Evolutionary conservation across 2,797 vertebrate genomes (phyloP).

Genomic region (Pelobates cultripes): DNA sequence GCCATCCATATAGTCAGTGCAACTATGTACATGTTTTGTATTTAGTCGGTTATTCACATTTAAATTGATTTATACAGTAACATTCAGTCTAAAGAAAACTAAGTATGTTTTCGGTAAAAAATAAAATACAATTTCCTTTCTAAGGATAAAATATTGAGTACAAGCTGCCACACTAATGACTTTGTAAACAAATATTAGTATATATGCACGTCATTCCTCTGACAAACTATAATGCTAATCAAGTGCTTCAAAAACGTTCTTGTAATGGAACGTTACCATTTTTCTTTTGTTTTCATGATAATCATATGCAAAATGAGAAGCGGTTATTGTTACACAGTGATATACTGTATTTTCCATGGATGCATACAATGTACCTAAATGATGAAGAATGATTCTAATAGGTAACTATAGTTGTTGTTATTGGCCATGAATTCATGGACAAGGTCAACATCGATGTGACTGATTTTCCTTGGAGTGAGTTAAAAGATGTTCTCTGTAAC

Average conservation of each 20-base stretch:
- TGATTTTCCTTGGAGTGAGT: neutral
- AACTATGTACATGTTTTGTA: slow-evolving; percentile 38
- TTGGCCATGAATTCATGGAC: slow-evolving; percentile 56
- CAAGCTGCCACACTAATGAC: slow-evolving; percentile 35
- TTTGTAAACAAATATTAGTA: slow-evolving; percentile 14
- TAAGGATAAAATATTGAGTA: slow-evolving; percentile 15
- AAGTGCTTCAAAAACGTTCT: slow-evolving; percentile 7
- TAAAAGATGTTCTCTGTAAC: neutral
- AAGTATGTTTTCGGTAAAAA: neutral
- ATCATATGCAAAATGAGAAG: too few relatives aligned
- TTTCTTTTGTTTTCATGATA: neutral
- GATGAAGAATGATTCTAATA: slow-evolving; percentile 57
- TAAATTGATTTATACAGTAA: slow-evolving; percentile 13
- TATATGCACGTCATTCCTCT: neutral
- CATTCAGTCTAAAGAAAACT: slow-evolving; percentile 3
- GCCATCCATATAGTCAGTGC: slow-evolving; percentile 20
- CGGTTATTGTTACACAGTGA: too few relatives aligned
- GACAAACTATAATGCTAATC: slow-evolving; percentile 6
- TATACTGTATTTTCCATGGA: neutral
- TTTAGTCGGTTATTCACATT: slow-evolving; percentile 36
- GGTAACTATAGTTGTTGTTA: slow-evolving; percentile 59
- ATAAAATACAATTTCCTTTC: slow-evolving; percentile 6
- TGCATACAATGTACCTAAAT: slow-evolving; percentile 40
- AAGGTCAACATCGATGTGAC: slow-evolving; percentile 46
- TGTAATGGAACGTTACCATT: neutral